A percentile compares a stretch with the other conserved stretches of the same genome.
Conservation (phyloP, 2,113 vertebrate genomes). For the Pelodiscus sinensis region DNA sequence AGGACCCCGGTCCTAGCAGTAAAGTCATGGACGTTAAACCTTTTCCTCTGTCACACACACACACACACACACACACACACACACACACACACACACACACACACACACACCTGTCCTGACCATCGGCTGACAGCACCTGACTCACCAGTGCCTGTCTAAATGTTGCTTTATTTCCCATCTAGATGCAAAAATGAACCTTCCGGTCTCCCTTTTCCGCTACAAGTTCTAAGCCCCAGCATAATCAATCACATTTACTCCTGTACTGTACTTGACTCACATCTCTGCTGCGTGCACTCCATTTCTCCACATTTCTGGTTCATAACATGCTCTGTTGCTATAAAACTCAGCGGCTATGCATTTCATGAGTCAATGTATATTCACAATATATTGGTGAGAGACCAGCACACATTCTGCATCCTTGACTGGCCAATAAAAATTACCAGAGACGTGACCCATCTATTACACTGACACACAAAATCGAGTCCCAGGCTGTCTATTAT, state of each 20-base stretch:
- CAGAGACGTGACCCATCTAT: constrained; percentile 35
- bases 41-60: no score
- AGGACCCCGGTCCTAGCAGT: no score
- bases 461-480: not conserved
- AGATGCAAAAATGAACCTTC: constrained; percentile 5
- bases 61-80: no score
- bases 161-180: constrained; percentile 34
- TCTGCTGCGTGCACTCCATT: not conserved
- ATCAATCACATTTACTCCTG: not conserved
- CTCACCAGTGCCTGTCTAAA: constrained; percentile 24
- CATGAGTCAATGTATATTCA: not conserved
- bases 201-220: constrained; percentile 36
- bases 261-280: not conserved
- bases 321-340: not conserved
- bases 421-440: not conserved
- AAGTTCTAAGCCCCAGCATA: not conserved
- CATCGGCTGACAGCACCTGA: no score
- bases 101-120: no score
- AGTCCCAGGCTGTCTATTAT: not conserved
- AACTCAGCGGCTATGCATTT: fast-evolving
- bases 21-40: no score
- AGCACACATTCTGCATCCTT: not conserved
- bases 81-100: no score
- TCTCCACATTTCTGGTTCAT: not conserved
- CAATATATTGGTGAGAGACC: not conserved